phyloP scores from a whole-genome alignment of 2,888 invertebrate species.

The Phengaris alcon region DNA sequence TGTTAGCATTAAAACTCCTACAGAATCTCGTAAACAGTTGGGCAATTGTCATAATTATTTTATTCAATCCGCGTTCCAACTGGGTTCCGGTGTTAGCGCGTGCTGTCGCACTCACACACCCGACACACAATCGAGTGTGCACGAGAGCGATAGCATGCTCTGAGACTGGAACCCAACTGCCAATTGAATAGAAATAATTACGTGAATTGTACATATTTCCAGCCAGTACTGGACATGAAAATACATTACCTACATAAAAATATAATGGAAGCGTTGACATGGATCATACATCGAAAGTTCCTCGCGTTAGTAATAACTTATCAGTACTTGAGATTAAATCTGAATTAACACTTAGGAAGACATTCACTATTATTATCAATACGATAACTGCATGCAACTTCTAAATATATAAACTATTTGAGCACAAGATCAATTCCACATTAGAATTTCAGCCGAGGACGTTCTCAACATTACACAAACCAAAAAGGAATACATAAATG shows the following conservation, averaged over 20 bases:
- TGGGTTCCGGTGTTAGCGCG: no score
- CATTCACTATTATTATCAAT: slow-evolving; percentile 1
- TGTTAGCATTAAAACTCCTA: no score
- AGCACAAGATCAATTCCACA: not conserved
- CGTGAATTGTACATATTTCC: not conserved
- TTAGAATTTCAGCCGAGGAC: not conserved
- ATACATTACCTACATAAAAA: no score
- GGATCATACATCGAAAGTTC: slow-evolving; percentile 2
- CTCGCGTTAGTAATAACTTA: not conserved
- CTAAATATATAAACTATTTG: slow-evolving; percentile 3
- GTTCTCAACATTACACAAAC: slow-evolving; percentile 9
- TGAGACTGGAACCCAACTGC: no score
- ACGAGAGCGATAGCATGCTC: no score
- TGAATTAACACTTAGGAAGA: slow-evolving; percentile 21
- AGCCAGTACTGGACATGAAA: not conserved
- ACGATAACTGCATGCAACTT: not conserved
- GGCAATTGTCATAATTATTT: no score
- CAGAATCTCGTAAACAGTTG: no score
- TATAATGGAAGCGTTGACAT: not conserved
- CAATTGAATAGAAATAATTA: no score
- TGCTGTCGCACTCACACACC: no score
- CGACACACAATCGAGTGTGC: no score
- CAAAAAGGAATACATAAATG: not conserved
- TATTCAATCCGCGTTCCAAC: no score
- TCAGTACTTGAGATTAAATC: slow-evolving; percentile 28